These are phyloP conservation scores for Aphidoletes aphidimyza DNA, from an alignment of 2,888 invertebrate genomes.

Conservation along the genomic window DNA sequence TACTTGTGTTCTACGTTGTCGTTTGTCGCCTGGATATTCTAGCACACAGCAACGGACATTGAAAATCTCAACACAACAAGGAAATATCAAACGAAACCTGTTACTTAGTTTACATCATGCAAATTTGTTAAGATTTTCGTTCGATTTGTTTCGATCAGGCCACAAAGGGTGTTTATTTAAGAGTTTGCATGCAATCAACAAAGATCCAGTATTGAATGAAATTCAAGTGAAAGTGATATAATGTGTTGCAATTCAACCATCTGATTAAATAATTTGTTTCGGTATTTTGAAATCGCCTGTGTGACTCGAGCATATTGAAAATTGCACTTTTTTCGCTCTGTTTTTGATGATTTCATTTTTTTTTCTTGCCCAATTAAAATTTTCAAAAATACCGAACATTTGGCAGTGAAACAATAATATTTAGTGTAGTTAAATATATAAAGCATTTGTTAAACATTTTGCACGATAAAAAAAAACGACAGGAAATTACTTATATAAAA, in stretches of 20 bases:
- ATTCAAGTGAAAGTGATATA: conserved; percentile 43
- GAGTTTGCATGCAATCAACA: neutral
- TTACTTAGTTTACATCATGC: conserved; percentile 51
- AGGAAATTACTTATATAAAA: neutral
- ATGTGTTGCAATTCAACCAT: neutral
- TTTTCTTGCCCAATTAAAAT: no score
- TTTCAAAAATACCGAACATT: no score
- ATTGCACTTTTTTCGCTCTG: no score
- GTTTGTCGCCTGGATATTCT: conserved; percentile 50
- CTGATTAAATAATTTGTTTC: conserved; percentile 27
- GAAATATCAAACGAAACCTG: conserved; percentile 52
- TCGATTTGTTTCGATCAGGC: neutral
- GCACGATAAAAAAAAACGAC: neutral
- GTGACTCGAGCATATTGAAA: neutral
- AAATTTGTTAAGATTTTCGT: neutral
- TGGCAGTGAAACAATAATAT: neutral
- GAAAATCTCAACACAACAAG: neutral
- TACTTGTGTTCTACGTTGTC: neutral
- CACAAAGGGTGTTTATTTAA: no score
- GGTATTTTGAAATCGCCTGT: neutral
- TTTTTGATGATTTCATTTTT: no score
- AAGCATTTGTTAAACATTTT: neutral
- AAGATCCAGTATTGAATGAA: neutral
- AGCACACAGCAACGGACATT: conserved; percentile 26
- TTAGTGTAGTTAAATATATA: neutral